These are phyloP conservation scores for Trematomus bernacchii DNA, from an alignment of 2,797 vertebrate species.

Conservation along the genomic window DNA sequence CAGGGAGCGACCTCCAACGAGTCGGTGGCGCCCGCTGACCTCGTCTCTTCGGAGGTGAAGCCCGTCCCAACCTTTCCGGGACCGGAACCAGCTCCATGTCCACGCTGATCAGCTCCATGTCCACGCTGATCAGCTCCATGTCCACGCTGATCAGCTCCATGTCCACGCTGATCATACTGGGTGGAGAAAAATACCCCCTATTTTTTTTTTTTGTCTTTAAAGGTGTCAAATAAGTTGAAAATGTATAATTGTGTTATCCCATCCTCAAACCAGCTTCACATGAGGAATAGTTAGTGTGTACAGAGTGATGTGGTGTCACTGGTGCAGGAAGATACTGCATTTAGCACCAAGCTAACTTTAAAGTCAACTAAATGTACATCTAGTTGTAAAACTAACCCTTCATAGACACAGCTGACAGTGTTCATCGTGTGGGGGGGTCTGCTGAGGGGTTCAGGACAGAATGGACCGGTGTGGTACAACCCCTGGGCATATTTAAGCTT, in stretches of 20 bases:
- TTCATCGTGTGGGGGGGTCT: background rate
- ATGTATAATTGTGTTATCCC: background rate
- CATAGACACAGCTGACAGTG: background rate
- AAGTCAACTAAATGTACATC: no score
- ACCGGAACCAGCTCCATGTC: slow-evolving; percentile 63
- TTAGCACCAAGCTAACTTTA: background rate
- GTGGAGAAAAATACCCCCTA: slow-evolving; percentile 10
- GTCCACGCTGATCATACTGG: slow-evolving; percentile 61
- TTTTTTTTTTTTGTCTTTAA: background rate
- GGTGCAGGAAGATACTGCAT: background rate
- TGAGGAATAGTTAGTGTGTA: background rate
- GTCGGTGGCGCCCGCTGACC: slow-evolving; percentile 80
- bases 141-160: slow-evolving; percentile 38
- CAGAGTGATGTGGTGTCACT: background rate
- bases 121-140: no score
- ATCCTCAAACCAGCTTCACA: background rate
- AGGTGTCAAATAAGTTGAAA: background rate
- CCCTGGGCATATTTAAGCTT: background rate
- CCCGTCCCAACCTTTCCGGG: slow-evolving; percentile 66
- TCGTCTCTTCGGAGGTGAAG: slow-evolving; percentile 74
- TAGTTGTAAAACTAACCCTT: background rate
- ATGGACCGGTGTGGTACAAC: background rate
- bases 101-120: slow-evolving; percentile 35
- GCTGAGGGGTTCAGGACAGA: slow-evolving; percentile 6
- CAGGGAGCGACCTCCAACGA: slow-evolving; percentile 89